Base-by-base conservation (phyloP, 2,888 invertebrate genomes). In the Eupsilia transversa region DNA sequence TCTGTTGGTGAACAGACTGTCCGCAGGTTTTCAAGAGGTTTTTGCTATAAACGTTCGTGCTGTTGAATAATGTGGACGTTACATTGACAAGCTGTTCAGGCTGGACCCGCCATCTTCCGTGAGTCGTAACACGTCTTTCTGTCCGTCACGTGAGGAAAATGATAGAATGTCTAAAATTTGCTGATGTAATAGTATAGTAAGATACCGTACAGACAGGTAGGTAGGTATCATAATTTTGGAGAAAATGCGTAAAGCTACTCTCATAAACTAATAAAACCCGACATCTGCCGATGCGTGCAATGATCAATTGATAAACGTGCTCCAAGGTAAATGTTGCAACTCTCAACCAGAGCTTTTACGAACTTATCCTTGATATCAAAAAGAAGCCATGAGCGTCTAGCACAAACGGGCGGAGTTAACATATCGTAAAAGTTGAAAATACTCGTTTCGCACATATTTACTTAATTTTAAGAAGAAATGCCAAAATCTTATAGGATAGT, bases 51-150 rank as follows among this genome's bases (percentile, higher is more conserved):
- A 72, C 63, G 63, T 56, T 30, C 68, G 67, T 82, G 74, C 38
- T 66, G 59, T 38, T 74, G 83, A 74, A 82, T 82, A 82, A 82
- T 82, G 38, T 70, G 59, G n/a, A 82, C 69, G 65, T 66, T 71
- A 72, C 57, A 33, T 56, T 56, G 64, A 68, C 77, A 61, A 75
- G 57, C 12, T 17, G 71, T 30, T 46, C 38, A 23, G 54, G 35
- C 35, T 52, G 63, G 41, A 68, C 23, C 43, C 43, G 54, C 33
- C 75, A 67, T 71, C 33, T 74, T 60, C 9, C 33, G 46, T n/a
- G 46, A 17, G 52, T 30, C 23, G 33, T 73, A 52, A 69, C 56
- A 52, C 73, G 63, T 52, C 4, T 23, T 1, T n/a, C 41, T 10
- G 7, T 41, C 20, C 17, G n/a, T 63, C 59, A 33, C 30, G 52